A percentile compares a stretch with the other conserved stretches of the same genome.
Conservation (phyloP, 2,797 vertebrate genomes). For the Ficedula albicollis region DNA sequence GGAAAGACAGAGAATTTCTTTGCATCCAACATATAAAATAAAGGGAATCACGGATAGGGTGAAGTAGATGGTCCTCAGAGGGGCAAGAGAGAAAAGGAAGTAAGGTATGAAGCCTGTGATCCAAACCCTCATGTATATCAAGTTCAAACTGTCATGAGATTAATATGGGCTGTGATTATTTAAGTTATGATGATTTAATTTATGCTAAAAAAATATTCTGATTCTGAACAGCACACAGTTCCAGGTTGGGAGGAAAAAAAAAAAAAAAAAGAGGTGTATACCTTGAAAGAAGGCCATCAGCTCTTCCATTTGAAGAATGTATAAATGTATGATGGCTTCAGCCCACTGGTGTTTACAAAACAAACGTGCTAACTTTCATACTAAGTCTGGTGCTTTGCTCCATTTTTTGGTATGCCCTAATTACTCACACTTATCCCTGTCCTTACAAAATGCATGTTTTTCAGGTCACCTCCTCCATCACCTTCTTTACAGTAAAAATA, state of each 20-base stretch:
- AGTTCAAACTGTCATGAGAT: neutral
- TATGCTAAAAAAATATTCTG: neutral
- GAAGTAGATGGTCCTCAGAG: neutral
- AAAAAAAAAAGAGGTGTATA: accelerated
- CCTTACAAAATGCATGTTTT: neutral
- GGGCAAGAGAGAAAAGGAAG: neutral
- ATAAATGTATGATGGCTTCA: neutral
- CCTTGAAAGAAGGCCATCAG: neutral
- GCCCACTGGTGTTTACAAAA: neutral
- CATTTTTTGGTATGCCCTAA: neutral
- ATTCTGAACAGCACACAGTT: neutral
- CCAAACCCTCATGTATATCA: neutral
- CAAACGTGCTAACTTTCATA: neutral
- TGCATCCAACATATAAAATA: neutral
- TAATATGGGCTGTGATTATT: neutral
- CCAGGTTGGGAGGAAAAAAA: neutral
- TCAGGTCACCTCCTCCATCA: neutral
- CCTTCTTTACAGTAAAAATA: neutral
- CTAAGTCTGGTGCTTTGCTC: neutral
- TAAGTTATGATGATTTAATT: neutral
- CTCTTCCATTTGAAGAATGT: neutral
- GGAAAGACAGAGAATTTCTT: neutral
- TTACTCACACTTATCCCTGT: neutral
- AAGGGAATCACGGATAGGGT: neutral
- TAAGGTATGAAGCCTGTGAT: neutral